phyloP scores from a whole-genome alignment of 2,113 vertebrate genomes.

The Polypterus senegalus region DNA sequence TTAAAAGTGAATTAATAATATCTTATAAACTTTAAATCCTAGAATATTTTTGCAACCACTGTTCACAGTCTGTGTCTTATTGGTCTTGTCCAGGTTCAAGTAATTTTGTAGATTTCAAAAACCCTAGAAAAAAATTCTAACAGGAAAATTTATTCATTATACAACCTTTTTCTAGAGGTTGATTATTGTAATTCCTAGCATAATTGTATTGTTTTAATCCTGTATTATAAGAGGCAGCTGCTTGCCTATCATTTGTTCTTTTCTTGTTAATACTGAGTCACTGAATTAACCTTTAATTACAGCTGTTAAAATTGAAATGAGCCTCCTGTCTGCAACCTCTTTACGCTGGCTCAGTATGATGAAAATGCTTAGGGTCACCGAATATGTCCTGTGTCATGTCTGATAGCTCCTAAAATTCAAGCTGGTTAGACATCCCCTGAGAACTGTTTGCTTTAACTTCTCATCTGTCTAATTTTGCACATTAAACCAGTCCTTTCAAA shows the following conservation, averaged over 20 bases:
- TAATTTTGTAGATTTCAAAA: too few species aligned
- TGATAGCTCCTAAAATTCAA: slow-evolving; percentile 77
- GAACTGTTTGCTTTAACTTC: slow-evolving; percentile 41
- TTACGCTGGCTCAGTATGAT: slow-evolving; percentile 64
- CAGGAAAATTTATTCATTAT: slow-evolving; percentile 37
- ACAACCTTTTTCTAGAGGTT: slow-evolving; percentile 45
- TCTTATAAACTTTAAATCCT: too few species aligned
- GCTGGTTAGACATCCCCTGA: slow-evolving; percentile 75
- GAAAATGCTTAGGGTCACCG: slow-evolving; percentile 84
- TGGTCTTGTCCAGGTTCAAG: too few species aligned
- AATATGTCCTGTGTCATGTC: slow-evolving; percentile 76
- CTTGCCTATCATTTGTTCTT: slow-evolving; percentile 91
- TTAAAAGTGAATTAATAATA: too few species aligned
- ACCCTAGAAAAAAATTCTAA: background rate
- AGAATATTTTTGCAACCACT: too few species aligned
- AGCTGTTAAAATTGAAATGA: slow-evolving; percentile 84
- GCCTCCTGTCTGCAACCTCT: slow-evolving; percentile 61
- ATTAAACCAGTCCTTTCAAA: background rate
- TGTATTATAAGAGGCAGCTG: slow-evolving; percentile 78
- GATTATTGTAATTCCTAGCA: slow-evolving; percentile 59
- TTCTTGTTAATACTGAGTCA: slow-evolving; percentile 92
- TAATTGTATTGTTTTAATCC: slow-evolving; percentile 93
- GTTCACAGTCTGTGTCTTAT: too few species aligned
- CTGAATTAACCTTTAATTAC: slow-evolving; percentile 97
- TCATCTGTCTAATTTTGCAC: background rate